Base-by-base conservation (phyloP, 2,888 invertebrate genomes). In the Monoplex corrugatus region DNA sequence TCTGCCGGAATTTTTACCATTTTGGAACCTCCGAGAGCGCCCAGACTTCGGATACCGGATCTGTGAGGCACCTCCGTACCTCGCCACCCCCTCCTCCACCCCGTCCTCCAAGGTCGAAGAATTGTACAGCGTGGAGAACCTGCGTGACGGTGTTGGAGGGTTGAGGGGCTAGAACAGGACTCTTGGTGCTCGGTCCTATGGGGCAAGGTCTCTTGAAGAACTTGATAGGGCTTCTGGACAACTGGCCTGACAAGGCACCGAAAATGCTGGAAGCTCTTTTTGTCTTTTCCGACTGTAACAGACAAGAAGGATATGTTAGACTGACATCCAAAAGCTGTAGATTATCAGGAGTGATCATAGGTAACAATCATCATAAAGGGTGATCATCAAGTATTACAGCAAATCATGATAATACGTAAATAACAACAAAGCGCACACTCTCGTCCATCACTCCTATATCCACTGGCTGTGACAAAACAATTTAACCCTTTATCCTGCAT, bases 151-250 rank as follows among this genome's bases (percentile, higher is more conserved):
- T 1, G 57, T 28, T 63, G 44, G 32, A 3, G 63, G 68, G n/a
- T 40, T 8, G 6, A n/a, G 43, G 40, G 44, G 8, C 63, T 57
- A 43, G 1, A 83, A 44, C 8, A 40, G n/a, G 32, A 2, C 68
- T 43, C 6, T n/a, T 44, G 19, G 88, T 83, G 23, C 57, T 88
- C 38, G 82, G 32, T 40, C 68, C 63, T 23, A 50, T 50, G n/a
- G 87, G 44, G 28, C 32, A 23, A 5, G 88, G 88, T 43, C 57
- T 88, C 44, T 57, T 83, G 82, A 83, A 88, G 82, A 83, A 88
- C 43, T 88, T 88, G 82, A 43, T 83, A 38, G 88, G 68, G 10
- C 88, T 83, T 23, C 83, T 50, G 44, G 88, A 68, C 68, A 63
- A 0, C 19, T 88, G 88, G 10, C 88, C 88, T 0, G 88, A 68